These are phyloP conservation scores for Microctenopoma lineatum DNA, from an alignment of 2,797 vertebrate species.

Conservation along the genomic window DNA sequence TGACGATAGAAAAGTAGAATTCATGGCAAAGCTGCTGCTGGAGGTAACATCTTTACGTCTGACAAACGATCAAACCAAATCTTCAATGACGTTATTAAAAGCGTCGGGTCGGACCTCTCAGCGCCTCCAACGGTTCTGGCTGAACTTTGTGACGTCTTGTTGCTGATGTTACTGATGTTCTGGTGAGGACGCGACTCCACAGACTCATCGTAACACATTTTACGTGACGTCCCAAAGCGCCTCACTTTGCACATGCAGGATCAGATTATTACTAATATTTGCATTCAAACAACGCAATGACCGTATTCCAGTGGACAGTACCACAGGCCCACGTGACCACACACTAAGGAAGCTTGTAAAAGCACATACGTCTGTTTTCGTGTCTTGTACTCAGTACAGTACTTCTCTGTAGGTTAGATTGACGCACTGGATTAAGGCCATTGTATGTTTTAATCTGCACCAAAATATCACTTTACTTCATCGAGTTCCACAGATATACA, in stretches of 20 bases:
- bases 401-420: constrained; percentile 3
- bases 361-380: constrained; percentile 13
- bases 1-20: too few relatives aligned
- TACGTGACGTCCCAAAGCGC: background rate
- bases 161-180: background rate
- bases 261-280: background rate
- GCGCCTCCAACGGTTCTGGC: too few relatives aligned
- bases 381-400: background rate
- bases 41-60: too few relatives aligned
- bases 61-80: too few relatives aligned
- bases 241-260: constrained; percentile 17
- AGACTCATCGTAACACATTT: background rate
- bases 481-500: constrained; percentile 39
- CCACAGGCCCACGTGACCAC: background rate
- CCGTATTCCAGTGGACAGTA: constrained; percentile 26
- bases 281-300: background rate
- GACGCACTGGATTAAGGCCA: constrained; percentile 40
- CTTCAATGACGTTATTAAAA: too few relatives aligned
- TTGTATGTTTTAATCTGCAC: constrained; percentile 23
- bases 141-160: background rate
- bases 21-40: too few relatives aligned
- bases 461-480: constrained; percentile 29
- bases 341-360: background rate
- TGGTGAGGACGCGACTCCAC: background rate
- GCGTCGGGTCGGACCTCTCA: too few relatives aligned